Conservation (phyloP, 2,888 invertebrate species). For the Erannis defoliaria region DNA sequence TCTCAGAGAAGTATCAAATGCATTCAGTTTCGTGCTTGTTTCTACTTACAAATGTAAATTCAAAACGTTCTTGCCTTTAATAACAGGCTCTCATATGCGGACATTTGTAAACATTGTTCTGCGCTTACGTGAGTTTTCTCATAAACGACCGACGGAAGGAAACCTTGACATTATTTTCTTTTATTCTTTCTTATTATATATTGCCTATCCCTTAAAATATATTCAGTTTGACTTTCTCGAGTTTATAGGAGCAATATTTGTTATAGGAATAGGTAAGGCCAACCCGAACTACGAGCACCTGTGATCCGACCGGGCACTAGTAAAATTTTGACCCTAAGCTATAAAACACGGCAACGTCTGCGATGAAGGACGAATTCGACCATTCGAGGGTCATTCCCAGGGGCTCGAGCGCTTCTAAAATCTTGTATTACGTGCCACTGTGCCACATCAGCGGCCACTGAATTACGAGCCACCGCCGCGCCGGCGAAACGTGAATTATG, state of each 20-base stretch:
- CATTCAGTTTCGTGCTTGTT: constrained; percentile 36
- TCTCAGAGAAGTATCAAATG: constrained; percentile 35
- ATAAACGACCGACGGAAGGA: constrained; percentile 28
- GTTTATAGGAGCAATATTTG: constrained; percentile 17
- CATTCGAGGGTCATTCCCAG: constrained; percentile 69
- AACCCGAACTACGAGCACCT: constrained; percentile 55
- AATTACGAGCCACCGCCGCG: constrained; percentile 66
- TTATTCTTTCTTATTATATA: constrained; percentile 22
- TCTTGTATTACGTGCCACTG: constrained; percentile 73
- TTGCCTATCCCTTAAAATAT: constrained; percentile 9
- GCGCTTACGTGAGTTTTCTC: constrained; percentile 40
- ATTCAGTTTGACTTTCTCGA: constrained; percentile 14
- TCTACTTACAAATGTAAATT: constrained; percentile 42
- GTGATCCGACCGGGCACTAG: constrained; percentile 51
- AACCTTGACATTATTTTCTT: constrained; percentile 28
- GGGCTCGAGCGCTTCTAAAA: constrained; percentile 66
- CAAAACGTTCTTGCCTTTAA: constrained; percentile 42
- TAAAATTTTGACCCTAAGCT: constrained; percentile 63
- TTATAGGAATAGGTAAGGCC: constrained; percentile 18
- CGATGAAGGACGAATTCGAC: constrained; percentile 74
- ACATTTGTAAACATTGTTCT: constrained; percentile 46
- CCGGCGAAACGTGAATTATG: constrained; percentile 70
- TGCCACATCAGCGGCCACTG: constrained; percentile 72
- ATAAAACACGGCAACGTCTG: constrained; percentile 68
- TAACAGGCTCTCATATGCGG: constrained; percentile 41